Percentiles rank a stretch among this genome's conserved stretches.
phyloP scores from a whole-genome alignment of 2,888 invertebrate genomes.

The Steinernema hermaphroditum region DNA sequence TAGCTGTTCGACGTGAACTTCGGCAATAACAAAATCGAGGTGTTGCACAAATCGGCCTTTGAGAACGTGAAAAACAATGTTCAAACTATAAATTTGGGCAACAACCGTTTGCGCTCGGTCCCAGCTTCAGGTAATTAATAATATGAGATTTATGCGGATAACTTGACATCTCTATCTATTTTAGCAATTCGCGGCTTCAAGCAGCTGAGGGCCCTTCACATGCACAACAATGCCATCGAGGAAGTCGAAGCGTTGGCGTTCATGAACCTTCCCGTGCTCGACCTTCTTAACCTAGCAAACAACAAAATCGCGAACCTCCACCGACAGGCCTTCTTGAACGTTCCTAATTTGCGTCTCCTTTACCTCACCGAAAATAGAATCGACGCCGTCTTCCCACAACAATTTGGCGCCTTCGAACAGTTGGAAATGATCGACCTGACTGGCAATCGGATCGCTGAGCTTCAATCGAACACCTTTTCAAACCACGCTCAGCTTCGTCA shows the following conservation, averaged over 20 bases:
- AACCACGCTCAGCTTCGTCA: slow-evolving; percentile 57
- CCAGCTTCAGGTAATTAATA: slow-evolving; percentile 62
- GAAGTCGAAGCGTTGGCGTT: slow-evolving; percentile 61
- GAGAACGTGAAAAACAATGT: slow-evolving; percentile 61
- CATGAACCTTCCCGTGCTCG: slow-evolving; percentile 65
- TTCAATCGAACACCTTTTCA: slow-evolving; percentile 49
- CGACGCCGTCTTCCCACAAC: slow-evolving; percentile 46
- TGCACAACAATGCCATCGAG: slow-evolving; percentile 62
- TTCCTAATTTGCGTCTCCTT: slow-evolving; percentile 64
- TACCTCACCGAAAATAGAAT: slow-evolving; percentile 64
- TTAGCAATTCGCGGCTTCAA: slow-evolving; percentile 65
- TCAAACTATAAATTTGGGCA: slow-evolving; percentile 65
- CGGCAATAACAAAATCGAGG: slow-evolving; percentile 61
- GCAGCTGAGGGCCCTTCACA: slow-evolving; percentile 63
- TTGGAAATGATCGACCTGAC: slow-evolving; percentile 63
- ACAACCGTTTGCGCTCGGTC: slow-evolving; percentile 58
- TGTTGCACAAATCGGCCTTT: slow-evolving; percentile 60
- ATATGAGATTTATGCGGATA: too few species aligned
- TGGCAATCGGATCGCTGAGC: slow-evolving; percentile 45
- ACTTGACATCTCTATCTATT: neutral
- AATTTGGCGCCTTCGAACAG: slow-evolving; percentile 63
- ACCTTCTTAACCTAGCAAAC: slow-evolving; percentile 62
- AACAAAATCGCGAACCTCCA: slow-evolving; percentile 58
- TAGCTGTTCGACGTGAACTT: slow-evolving; percentile 65
- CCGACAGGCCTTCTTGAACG: slow-evolving; percentile 65